A percentile compares a stretch with the other conserved stretches of the same genome.
phyloP scores from a whole-genome alignment of 2,888 invertebrate genomes.

The Anorthoa munda region DNA sequence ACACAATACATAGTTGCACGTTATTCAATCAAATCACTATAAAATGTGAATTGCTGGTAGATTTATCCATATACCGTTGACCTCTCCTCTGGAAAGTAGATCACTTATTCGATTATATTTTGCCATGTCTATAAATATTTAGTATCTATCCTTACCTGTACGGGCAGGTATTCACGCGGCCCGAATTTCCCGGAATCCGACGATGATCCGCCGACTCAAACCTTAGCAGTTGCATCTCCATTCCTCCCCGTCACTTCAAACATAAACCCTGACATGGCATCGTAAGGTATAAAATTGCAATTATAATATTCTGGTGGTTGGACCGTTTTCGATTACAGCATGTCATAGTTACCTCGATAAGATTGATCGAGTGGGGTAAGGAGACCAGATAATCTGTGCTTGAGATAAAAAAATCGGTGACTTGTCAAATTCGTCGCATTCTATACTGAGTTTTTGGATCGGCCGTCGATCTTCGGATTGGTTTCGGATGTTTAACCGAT shows the following conservation, averaged over 20 bases:
- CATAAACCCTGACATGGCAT: background rate
- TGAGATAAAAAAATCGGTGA: conserved; percentile 88
- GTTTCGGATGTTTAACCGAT: conserved; percentile 75
- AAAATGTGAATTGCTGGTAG: background rate
- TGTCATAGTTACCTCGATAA: conserved; percentile 86
- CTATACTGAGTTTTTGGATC: conserved; percentile 79
- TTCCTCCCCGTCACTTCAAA: conserved; percentile 64
- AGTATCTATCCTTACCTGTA: conserved; percentile 82
- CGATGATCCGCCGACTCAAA: conserved; percentile 89
- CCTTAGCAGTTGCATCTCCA: conserved; percentile 79
- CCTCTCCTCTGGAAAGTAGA: background rate
- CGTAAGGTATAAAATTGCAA: conserved; percentile 64
- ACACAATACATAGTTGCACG: background rate
- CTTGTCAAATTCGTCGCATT: conserved; percentile 91
- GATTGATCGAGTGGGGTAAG: conserved; percentile 91
- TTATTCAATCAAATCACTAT: too few relatives aligned
- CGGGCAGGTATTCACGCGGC: conserved; percentile 90
- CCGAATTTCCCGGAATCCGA: conserved; percentile 90
- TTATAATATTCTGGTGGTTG: conserved; percentile 42
- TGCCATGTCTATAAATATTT: conserved; percentile 74
- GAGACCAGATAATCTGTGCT: conserved; percentile 88
- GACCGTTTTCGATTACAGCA: conserved; percentile 66
- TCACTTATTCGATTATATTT: background rate
- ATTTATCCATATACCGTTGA: background rate
- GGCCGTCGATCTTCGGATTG: conserved; percentile 76